Percentiles rank a stretch among this genome's conserved stretches.
phyloP scores from a whole-genome alignment of 2,113 vertebrate genomes.

The Nothocercus nigrocapillus region DNA sequence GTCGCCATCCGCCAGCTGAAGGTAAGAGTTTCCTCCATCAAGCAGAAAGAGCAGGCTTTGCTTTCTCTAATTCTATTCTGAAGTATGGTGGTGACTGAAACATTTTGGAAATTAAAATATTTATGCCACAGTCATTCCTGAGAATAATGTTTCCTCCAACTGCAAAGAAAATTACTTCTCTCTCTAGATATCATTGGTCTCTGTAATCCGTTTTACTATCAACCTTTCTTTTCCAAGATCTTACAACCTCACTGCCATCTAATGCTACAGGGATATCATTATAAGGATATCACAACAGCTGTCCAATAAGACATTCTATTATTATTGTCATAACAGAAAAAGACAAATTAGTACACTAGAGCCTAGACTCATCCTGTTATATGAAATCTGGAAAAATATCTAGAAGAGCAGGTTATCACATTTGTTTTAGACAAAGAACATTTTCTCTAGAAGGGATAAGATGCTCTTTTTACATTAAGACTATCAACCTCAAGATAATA shows the following conservation, averaged over 20 bases:
- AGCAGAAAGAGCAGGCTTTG: neutral
- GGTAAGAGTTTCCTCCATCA: slow-evolving; percentile 53
- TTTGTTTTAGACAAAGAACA: neutral
- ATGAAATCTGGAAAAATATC: neutral
- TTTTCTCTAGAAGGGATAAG: neutral
- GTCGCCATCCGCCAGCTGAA: slow-evolving; percentile 77
- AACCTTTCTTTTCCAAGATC: neutral
- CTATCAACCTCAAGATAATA: neutral
- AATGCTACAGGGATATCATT: neutral
- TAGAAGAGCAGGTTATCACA: neutral
- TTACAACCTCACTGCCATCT: neutral
- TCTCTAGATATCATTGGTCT: neutral
- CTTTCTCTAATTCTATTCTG: neutral
- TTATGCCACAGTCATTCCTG: neutral
- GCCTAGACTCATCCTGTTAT: too few relatives aligned
- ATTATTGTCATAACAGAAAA: neutral
- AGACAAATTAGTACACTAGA: neutral
- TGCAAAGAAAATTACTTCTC: neutral
- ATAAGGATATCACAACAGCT: neutral
- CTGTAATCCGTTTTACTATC: neutral
- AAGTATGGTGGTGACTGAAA: neutral
- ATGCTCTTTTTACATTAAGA: neutral
- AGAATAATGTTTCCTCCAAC: neutral
- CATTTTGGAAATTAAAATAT: neutral
- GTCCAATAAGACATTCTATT: neutral